These are phyloP conservation scores for Brachyhypopomus occidentalis DNA, from an alignment of 2,113 vertebrate species.

Conservation along the genomic window DNA sequence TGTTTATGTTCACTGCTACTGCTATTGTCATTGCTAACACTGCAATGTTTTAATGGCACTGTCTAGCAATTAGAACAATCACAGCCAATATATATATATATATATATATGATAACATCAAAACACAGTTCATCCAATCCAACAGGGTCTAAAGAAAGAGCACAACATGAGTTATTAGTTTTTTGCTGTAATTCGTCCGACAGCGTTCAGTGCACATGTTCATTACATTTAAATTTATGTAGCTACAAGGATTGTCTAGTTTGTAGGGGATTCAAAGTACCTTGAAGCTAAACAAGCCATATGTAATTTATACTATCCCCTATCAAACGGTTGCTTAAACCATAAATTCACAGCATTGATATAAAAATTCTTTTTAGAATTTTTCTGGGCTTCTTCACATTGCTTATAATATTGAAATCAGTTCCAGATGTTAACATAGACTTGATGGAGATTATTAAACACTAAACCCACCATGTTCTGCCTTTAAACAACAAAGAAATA, in stretches of 20 bases:
- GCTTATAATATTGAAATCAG: constrained; percentile 52
- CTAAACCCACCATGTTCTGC: constrained; percentile 60
- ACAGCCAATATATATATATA: constrained; percentile 7
- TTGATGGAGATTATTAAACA: constrained; percentile 39
- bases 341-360: constrained; percentile 55
- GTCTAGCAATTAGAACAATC: constrained; percentile 10
- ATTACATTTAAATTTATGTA: constrained; percentile 46
- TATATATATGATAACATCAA: neutral
- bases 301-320: constrained; percentile 48
- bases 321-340: constrained; percentile 33
- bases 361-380: constrained; percentile 45
- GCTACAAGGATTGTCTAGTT: constrained; percentile 13
- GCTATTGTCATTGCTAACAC: neutral
- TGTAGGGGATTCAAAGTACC: constrained; percentile 45
- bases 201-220: constrained; percentile 60
- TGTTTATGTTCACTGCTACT: constrained; percentile 47
- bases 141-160: constrained; percentile 12
- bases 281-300: constrained; percentile 57
- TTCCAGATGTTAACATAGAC: constrained; percentile 49
- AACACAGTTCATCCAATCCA: constrained; percentile 10
- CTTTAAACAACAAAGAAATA: constrained; percentile 59
- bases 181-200: constrained; percentile 51
- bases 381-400: constrained; percentile 47
- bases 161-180: constrained; percentile 1
- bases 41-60: neutral